Evolutionary conservation across 2,113 vertebrate genomes (phyloP).

Genomic region (Pelecanoides urinatrix): DNA sequence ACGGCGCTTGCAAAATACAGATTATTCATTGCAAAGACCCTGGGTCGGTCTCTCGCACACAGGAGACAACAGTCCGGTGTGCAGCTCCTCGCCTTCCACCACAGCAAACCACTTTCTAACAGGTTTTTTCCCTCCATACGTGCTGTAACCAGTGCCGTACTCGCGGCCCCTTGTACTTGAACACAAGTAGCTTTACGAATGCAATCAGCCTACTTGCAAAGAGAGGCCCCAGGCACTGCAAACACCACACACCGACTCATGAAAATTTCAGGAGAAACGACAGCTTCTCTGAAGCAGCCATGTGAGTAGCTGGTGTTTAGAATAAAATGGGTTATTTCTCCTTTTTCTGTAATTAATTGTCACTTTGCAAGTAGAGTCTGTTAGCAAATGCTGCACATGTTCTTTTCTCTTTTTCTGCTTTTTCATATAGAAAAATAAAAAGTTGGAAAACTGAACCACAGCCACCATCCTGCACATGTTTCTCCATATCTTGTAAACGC

Average conservation of each 20-base stretch:
- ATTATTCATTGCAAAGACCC: accelerated
- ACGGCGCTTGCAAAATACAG: not conserved
- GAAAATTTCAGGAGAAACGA: constrained; percentile 53
- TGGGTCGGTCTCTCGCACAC: not conserved
- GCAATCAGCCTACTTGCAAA: constrained; percentile 19
- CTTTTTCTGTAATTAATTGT: constrained; percentile 9
- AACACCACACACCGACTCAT: constrained; percentile 22
- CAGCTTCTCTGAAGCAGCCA: constrained; percentile 24
- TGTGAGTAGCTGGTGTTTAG: not conserved
- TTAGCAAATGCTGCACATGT: not conserved
- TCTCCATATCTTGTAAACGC: not conserved
- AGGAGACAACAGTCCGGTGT: not conserved
- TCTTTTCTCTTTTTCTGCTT: not conserved
- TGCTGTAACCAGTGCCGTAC: not conserved
- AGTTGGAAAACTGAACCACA: not conserved
- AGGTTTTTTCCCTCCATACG: not conserved
- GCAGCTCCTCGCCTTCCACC: not conserved
- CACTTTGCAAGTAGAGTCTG: not conserved
- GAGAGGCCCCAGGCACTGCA: constrained; percentile 28
- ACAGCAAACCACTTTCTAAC: not conserved
- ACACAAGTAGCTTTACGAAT: not conserved
- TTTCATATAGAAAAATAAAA: not conserved
- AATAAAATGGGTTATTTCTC: not conserved
- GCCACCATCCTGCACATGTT: not conserved
- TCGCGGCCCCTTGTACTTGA: not conserved